Percentiles rank a stretch among this genome's conserved stretches.
Conservation (phyloP, 2,888 invertebrate species). For the Phoenoteleia sp. region DNA sequence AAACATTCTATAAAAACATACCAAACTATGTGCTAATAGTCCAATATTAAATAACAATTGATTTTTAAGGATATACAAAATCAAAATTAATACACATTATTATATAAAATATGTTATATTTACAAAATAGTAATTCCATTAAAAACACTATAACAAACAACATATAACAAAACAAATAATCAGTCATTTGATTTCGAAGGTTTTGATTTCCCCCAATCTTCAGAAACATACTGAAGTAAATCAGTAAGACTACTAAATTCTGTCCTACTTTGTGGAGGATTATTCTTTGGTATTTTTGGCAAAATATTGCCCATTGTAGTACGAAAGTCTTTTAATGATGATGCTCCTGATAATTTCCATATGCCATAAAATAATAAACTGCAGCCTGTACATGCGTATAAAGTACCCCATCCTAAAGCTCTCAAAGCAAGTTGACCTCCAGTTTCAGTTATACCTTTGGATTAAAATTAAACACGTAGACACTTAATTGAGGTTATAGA, state of each 20-base stretch:
- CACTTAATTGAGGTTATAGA: too few relatives aligned
- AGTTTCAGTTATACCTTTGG: too few relatives aligned
- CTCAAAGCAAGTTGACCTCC: conserved; percentile 93
- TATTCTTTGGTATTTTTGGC: conserved; percentile 92
- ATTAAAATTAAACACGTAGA: too few relatives aligned
- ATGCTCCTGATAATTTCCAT: conserved; percentile 96
- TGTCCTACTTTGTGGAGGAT: conserved; percentile 93
- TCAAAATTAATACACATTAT: neutral
- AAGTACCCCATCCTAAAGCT: conserved; percentile 95
- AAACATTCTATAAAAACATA: too few relatives aligned
- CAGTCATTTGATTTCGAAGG: conserved; percentile 35
- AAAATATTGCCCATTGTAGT: conserved; percentile 92
- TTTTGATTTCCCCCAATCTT: conserved; percentile 81
- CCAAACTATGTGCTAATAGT: too few relatives aligned
- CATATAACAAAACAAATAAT: conserved; percentile 32
- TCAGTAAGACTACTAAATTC: conserved; percentile 96
- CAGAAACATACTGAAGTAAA: conserved; percentile 90
- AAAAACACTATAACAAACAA: neutral
- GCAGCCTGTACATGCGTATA: conserved; percentile 96
- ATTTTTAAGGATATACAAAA: too few relatives aligned
- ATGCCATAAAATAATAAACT: conserved; percentile 93
- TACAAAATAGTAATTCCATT: conserved; percentile 4
- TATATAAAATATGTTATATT: conserved; percentile 11
- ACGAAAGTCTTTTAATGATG: conserved; percentile 94
- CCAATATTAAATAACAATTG: too few relatives aligned